A percentile compares a stretch with the other conserved stretches of the same genome.
Evolutionary conservation across 1,140 invertebrate species (phyloP).

Genomic region (Euglossa dilemma): DNA sequence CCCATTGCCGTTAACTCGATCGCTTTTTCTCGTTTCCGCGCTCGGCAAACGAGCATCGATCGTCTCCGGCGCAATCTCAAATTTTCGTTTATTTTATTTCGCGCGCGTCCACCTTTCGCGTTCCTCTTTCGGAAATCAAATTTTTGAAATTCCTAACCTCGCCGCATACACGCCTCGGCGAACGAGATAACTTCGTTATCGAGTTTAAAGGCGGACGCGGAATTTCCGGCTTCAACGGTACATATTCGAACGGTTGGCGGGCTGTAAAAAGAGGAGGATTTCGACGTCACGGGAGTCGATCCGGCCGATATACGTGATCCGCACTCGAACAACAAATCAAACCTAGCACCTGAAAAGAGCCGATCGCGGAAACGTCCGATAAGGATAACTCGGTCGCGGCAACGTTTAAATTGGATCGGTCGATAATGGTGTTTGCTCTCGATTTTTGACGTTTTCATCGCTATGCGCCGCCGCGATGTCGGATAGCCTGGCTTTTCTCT

Average conservation of each 20-base stretch:
- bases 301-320: neutral
- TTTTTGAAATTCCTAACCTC: conserved; percentile 8
- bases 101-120: too few relatives aligned
- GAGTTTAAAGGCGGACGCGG: neutral
- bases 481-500: conserved; percentile 24
- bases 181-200: conserved; percentile 12
- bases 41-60: too few relatives aligned
- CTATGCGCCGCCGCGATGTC: neutral
- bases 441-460: conserved; percentile 42
- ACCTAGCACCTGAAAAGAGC: neutral
- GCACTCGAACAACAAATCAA: conserved; percentile 15
- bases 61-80: too few relatives aligned
- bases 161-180: neutral
- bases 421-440: conserved; percentile 40
- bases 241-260: neutral
- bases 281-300: neutral
- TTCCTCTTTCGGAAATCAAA: conserved; percentile 6
- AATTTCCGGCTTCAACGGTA: neutral
- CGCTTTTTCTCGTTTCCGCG: too few relatives aligned
- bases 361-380: conserved; percentile 29
- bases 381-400: conserved; percentile 20
- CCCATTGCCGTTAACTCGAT: too few relatives aligned
- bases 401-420: conserved; percentile 33
- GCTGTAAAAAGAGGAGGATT: neutral
- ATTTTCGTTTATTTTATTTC: neutral